Conservation (phyloP, 2,888 invertebrate genomes). For the Theristus sp. region DNA sequence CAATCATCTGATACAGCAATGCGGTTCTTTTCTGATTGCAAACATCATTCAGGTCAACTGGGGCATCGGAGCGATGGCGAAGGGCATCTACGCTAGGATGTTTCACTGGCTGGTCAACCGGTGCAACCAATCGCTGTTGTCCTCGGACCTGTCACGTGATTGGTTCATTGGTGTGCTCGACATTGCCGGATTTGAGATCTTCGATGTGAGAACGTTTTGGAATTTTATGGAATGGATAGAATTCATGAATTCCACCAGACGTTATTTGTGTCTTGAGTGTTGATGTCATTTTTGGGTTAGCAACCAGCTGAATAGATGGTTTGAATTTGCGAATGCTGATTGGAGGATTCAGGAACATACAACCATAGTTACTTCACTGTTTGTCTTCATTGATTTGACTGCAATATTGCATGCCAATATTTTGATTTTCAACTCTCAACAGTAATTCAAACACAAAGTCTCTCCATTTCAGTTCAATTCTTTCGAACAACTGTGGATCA, state of each 20-base stretch:
- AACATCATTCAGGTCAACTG: constrained; percentile 13
- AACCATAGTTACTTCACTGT: no score
- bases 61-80: constrained; percentile 33
- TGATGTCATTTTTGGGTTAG: no score
- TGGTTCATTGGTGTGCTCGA: constrained; percentile 34
- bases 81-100: constrained; percentile 30
- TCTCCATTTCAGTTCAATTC: constrained; percentile 31
- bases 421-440: background rate
- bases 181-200: constrained; percentile 40
- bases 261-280: no score
- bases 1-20: background rate
- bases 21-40: background rate
- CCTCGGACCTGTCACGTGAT: constrained; percentile 10
- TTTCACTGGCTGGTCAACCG: constrained; percentile 32
- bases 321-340: no score
- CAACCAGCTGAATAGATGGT: no score
- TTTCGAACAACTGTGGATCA: constrained; percentile 39
- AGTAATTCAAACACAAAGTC: no score
- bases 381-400: no score
- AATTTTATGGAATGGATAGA: no score
- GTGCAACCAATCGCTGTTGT: constrained; percentile 28
- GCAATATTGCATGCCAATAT: background rate
- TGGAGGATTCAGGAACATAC: no score
- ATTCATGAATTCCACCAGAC: no score
- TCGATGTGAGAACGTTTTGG: constrained; percentile 27